Evolutionary conservation across 2,113 vertebrate genomes (phyloP).

Genomic region (Pygoscelis antarcticus): DNA sequence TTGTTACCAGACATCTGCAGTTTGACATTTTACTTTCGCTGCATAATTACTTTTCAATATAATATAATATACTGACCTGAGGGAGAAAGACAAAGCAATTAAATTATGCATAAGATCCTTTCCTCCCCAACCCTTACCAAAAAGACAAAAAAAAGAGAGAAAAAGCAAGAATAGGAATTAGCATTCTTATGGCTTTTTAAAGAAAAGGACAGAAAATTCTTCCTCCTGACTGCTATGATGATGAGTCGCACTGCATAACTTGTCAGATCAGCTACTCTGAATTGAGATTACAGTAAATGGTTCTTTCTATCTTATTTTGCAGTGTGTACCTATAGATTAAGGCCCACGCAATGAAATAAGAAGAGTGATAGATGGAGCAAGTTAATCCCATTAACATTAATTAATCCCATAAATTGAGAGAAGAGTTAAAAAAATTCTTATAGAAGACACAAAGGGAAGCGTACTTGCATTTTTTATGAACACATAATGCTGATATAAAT

Average conservation of each 20-base stretch:
- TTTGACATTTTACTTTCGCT: conserved; percentile 75
- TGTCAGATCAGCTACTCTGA: neutral
- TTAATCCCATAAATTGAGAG: conserved; percentile 21
- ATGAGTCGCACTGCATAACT: neutral
- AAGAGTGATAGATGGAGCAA: conserved; percentile 1
- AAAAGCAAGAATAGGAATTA: neutral
- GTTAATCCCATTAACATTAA: conserved; percentile 44
- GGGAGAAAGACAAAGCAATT: conserved; percentile 76
- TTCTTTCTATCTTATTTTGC: conserved; percentile 5
- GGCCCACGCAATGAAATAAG: neutral
- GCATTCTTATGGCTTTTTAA: neutral
- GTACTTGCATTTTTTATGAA: conserved; percentile 18
- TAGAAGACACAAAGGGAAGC: neutral
- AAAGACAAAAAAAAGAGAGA: neutral
- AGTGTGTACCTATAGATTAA: neutral
- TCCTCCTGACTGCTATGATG: neutral
- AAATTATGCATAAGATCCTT: conserved; percentile 55
- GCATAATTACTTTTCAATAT: conserved; percentile 79
- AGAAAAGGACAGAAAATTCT: conserved; percentile 28
- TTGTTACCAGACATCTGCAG: conserved; percentile 65
- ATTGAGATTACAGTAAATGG: neutral
- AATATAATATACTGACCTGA: conserved; percentile 76
- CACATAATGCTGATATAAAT: neutral
- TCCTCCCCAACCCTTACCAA: neutral
- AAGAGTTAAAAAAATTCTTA: neutral